These are phyloP conservation scores for Eonycteris spelaea DNA, from an alignment of 2,113 vertebrate genomes.

Conservation along the genomic window DNA sequence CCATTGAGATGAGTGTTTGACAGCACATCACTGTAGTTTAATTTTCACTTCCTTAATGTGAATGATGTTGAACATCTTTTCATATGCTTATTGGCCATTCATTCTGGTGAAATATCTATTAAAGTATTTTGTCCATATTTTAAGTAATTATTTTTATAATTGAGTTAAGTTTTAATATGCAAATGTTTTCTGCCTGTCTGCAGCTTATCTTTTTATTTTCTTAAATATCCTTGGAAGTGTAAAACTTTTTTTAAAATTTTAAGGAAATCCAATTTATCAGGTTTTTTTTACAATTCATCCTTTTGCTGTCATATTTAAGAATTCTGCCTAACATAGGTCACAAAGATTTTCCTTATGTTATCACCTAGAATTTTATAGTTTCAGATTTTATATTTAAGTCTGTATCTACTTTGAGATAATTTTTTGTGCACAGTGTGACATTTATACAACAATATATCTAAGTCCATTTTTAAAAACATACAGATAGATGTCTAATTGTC, in stretches of 20 bases:
- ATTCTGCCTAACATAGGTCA: neutral
- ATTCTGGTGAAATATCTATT: neutral
- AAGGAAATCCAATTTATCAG: neutral
- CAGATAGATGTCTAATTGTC: neutral
- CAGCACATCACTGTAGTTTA: neutral
- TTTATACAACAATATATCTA: neutral
- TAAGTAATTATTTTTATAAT: neutral
- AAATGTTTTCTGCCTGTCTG: conserved; percentile 12
- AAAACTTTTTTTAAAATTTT: neutral
- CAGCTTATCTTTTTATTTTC: neutral
- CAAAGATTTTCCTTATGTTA: neutral
- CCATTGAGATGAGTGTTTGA: neutral
- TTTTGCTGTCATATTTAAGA: conserved; percentile 13
- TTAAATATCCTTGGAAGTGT: neutral
- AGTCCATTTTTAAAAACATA: neutral
- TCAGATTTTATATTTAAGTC: neutral
- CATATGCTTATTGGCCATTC: neutral
- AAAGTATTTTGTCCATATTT: neutral
- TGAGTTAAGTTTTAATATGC: neutral
- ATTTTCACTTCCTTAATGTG: neutral
- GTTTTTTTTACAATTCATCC: conserved; percentile 13
- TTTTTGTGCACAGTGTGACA: neutral
- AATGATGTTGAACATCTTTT: neutral
- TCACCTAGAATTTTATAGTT: conserved; percentile 18
- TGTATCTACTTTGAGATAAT: conserved; percentile 4